Conservation (phyloP, 2,113 vertebrate species). For the Dasyurus viverrinus region DNA sequence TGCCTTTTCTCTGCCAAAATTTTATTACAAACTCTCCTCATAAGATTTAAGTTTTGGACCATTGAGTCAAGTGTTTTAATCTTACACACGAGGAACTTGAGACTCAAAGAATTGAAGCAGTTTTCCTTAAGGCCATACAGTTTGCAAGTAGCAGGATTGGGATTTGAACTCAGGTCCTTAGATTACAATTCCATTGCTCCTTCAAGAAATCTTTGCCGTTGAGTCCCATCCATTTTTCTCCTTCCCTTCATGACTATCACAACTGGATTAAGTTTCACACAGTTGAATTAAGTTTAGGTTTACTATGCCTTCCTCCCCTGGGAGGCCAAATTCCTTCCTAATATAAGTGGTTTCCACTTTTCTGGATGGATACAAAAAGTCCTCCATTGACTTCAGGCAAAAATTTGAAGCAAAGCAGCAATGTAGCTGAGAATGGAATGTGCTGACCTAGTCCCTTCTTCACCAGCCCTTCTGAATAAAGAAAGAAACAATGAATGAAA, state of each 20-base stretch:
- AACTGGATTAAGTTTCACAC: neutral
- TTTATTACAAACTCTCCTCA: neutral
- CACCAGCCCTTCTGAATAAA: neutral
- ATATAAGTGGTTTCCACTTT: neutral
- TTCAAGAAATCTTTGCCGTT: neutral
- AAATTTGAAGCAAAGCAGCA: neutral
- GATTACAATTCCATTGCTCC: neutral
- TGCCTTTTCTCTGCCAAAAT: neutral
- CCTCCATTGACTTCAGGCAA: neutral
- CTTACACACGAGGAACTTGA: neutral
- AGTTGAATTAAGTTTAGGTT: neutral
- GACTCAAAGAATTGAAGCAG: conserved; percentile 5
- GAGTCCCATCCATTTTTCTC: neutral
- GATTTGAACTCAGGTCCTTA: neutral
- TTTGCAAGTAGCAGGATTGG: neutral
- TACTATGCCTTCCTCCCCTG: neutral
- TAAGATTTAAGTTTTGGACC: neutral
- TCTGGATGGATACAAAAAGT: neutral
- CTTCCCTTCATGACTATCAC: neutral
- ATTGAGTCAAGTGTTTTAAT: neutral
- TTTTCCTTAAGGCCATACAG: neutral
- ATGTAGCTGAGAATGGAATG: neutral
- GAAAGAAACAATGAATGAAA: neutral
- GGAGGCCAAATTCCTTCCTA: neutral
- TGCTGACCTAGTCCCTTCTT: neutral